phyloP scores from a whole-genome alignment of 2,888 invertebrate species.

The Microctonus hyperodae region DNA sequence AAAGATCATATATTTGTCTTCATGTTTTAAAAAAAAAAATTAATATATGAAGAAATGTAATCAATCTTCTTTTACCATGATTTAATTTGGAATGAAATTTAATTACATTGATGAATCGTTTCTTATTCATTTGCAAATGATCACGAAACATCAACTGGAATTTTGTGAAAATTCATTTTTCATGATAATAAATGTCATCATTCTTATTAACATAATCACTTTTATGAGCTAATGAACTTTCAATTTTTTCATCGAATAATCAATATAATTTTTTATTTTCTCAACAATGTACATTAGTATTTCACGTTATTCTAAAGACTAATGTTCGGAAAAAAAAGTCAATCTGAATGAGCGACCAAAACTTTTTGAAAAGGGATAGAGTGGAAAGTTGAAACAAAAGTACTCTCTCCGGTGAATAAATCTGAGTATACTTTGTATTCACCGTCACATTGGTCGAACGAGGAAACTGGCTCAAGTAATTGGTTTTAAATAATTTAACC shows the following conservation, averaged over 20 bases:
- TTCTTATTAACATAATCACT: not conserved
- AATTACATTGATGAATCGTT: not conserved
- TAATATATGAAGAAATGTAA: conserved; percentile 10
- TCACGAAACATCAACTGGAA: not conserved
- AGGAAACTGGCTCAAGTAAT: not conserved
- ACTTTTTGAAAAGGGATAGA: conserved; percentile 4
- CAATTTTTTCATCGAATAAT: not conserved
- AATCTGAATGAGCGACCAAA: not conserved
- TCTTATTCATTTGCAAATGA: not conserved
- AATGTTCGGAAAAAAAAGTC: not conserved
- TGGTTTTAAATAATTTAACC: not conserved
- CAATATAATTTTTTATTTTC: not conserved
- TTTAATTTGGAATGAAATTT: not conserved
- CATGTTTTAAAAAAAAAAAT: not conserved
- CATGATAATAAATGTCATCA: not conserved
- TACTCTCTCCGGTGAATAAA: conserved; percentile 16
- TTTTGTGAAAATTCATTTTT: not conserved
- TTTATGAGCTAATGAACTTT: not conserved
- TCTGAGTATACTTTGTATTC: conserved; percentile 1
- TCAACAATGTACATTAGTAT: not conserved
- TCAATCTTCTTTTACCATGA: conserved; percentile 8
- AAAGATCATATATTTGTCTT: not conserved
- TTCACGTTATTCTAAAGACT: not conserved
- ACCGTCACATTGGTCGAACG: not conserved
- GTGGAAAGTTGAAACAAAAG: conserved; percentile 15